These are phyloP conservation scores for Chaetorhynchus papuensis DNA, from an alignment of 2,113 vertebrate genomes.

Conservation along the genomic window DNA sequence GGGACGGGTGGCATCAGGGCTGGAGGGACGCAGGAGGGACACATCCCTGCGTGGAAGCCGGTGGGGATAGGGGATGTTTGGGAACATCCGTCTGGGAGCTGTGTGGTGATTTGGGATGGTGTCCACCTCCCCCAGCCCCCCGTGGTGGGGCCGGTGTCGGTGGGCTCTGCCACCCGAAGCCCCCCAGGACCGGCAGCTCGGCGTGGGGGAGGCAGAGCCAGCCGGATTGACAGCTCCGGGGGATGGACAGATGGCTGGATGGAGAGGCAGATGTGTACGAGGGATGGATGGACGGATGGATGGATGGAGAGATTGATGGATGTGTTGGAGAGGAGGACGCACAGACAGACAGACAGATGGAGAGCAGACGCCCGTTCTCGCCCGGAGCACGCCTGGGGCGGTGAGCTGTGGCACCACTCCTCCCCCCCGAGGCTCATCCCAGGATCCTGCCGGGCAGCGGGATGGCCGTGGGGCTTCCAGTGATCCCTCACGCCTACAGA, in stretches of 20 bases:
- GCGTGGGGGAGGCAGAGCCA: background rate
- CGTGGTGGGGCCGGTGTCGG: rapidly evolving
- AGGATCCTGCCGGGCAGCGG: rapidly evolving
- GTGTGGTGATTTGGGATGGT: rapidly evolving
- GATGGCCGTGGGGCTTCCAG: rapidly evolving
- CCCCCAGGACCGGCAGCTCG: background rate
- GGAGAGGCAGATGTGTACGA: background rate
- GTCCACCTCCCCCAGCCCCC: no score
- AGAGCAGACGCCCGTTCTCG: background rate
- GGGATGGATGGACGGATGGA: background rate
- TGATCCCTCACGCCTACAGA: background rate
- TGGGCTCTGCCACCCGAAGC: background rate
- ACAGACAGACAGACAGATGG: background rate
- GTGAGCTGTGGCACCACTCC: background rate
- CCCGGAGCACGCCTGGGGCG: background rate
- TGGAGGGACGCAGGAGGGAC: background rate
- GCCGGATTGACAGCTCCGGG: conserved; percentile 37
- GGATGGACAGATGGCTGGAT: conserved; percentile 27
- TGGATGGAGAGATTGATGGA: conserved; percentile 3
- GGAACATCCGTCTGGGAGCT: rapidly evolving
- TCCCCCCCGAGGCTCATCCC: background rate
- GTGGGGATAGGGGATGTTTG: background rate
- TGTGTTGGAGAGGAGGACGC: background rate
- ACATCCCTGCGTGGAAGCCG: rapidly evolving
- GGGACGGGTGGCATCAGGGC: background rate